Conservation (phyloP, 2,113 vertebrate species). For the Ranitomeya variabilis region DNA sequence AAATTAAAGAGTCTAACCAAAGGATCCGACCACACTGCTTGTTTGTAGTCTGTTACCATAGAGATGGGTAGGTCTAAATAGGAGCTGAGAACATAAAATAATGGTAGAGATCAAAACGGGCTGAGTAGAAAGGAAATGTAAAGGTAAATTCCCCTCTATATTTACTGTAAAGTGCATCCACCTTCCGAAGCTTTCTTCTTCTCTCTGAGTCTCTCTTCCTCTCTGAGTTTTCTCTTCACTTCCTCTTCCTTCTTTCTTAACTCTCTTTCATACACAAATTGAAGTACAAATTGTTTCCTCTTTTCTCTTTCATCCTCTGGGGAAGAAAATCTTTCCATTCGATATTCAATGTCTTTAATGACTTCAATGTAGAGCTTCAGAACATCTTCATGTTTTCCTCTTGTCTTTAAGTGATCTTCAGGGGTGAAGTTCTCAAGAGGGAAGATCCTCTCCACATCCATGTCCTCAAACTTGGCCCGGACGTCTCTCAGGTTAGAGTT, state of each 20-base stretch:
- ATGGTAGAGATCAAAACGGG: too few species aligned
- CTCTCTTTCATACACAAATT: not conserved
- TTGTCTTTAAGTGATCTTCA: not conserved
- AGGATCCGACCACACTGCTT: not conserved
- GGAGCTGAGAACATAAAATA: not conserved
- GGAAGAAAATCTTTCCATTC: not conserved
- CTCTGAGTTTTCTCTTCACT: not conserved
- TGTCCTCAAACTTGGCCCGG: not conserved
- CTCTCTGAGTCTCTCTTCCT: not conserved
- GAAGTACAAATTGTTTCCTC: not conserved
- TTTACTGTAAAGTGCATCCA: not conserved
- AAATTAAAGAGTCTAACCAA: too few species aligned
- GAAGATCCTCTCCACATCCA: constrained; percentile 22
- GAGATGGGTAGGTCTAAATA: not conserved
- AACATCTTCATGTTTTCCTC: constrained; percentile 8
- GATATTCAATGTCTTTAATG: constrained; percentile 11
- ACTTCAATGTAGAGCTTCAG: not conserved
- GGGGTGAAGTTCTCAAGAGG: constrained; percentile 27
- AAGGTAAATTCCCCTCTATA: too few species aligned
- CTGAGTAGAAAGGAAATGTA: too few species aligned
- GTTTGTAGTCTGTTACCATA: not conserved
- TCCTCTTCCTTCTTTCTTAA: not conserved
- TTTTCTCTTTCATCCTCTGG: not conserved
- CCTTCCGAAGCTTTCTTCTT: accelerated
- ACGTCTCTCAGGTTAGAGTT: not conserved